These are phyloP conservation scores for Macroglossus sobrinus DNA, from an alignment of 2,113 vertebrate genomes.

Conservation along the genomic window DNA sequence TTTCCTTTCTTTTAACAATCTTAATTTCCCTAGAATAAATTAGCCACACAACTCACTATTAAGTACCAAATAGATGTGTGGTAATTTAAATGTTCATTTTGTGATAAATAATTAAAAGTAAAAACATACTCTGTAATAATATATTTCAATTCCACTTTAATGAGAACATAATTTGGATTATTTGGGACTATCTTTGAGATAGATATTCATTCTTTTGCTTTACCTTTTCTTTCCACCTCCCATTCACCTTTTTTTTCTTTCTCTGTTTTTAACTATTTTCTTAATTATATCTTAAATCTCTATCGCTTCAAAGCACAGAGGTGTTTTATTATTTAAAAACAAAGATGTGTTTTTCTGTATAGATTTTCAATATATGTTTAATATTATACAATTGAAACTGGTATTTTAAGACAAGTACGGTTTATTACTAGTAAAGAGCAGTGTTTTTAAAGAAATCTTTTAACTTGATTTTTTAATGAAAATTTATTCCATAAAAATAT, in stretches of 20 bases:
- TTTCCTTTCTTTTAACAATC: not conserved
- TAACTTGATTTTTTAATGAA: slow-evolving; percentile 3
- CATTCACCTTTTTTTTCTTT: not conserved
- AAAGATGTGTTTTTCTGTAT: not conserved
- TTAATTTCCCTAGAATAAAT: not conserved
- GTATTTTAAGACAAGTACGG: not conserved
- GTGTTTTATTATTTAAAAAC: not conserved
- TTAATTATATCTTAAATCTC: not conserved
- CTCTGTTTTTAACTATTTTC: not conserved
- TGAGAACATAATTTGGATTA: not conserved
- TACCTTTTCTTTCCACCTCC: not conserved
- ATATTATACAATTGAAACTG: not conserved
- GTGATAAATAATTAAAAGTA: not conserved
- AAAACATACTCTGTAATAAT: not conserved
- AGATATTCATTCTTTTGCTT: not conserved
- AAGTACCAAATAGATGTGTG: not conserved
- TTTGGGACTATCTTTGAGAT: not conserved
- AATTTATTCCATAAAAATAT: not conserved
- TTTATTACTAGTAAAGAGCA: not conserved
- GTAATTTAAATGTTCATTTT: slow-evolving; percentile 3
- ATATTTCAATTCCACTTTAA: slow-evolving; percentile 4
- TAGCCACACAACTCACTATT: not conserved
- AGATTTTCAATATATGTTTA: not conserved
- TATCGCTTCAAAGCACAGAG: not conserved
- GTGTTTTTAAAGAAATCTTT: not conserved